Conservation (phyloP, 2,888 invertebrate species). For the Fissipunctia ypsillon region DNA sequence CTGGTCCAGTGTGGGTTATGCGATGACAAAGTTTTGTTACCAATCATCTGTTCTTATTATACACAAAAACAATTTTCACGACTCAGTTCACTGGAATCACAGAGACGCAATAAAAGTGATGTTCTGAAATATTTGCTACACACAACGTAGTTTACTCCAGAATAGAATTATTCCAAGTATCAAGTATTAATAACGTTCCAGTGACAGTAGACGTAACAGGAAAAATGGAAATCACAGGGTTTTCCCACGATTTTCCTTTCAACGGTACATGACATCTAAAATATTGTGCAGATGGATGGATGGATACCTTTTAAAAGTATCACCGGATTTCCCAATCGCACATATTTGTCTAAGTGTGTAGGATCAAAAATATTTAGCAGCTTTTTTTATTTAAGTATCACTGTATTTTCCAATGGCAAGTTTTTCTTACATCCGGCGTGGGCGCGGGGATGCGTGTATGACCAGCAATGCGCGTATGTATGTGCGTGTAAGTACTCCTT, state of each 20-base stretch:
- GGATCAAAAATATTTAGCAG: neutral
- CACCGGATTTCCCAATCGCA: neutral
- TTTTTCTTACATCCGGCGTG: too few relatives aligned
- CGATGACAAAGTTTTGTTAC: conserved; percentile 1
- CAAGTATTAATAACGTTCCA: conserved; percentile 36
- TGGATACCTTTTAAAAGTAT: neutral
- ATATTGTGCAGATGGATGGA: neutral
- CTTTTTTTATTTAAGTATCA: neutral
- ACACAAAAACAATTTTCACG: conserved; percentile 27
- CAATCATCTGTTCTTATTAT: conserved; percentile 13
- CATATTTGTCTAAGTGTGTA: neutral
- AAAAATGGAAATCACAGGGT: conserved; percentile 33
- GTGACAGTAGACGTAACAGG: conserved; percentile 43
- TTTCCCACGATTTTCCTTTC: neutral
- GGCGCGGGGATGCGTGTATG: too few relatives aligned
- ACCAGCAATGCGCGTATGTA: too few relatives aligned
- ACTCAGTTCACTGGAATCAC: conserved; percentile 33
- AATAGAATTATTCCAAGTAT: conserved; percentile 54
- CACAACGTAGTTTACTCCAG: conserved; percentile 26
- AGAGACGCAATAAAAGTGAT: conserved; percentile 36
- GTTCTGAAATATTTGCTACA: conserved; percentile 33
- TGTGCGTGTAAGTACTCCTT: too few relatives aligned
- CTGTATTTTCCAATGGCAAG: neutral
- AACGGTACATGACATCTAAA: neutral
- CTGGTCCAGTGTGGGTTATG: neutral